phyloP scores from a whole-genome alignment of 2,888 invertebrate species.

The Campoletis raptor region DNA sequence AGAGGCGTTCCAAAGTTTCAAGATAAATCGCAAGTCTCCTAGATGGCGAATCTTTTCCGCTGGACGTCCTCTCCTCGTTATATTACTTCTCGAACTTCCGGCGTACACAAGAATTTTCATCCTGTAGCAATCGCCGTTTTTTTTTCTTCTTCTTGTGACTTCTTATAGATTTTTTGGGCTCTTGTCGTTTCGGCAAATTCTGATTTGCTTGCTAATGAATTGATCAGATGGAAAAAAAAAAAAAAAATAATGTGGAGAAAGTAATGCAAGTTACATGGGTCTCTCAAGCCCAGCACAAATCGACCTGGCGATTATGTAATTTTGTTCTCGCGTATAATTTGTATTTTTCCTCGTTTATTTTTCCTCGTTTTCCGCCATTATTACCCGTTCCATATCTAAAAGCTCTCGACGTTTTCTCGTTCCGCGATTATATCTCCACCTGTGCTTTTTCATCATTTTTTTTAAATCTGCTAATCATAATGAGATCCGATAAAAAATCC shows the following conservation, averaged over 20 bases:
- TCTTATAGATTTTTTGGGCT: neutral
- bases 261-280: neutral
- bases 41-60: slow-evolving; percentile 62
- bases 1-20: slow-evolving; percentile 73
- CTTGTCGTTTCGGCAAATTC: slow-evolving; percentile 40
- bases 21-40: slow-evolving; percentile 75
- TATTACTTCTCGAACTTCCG: slow-evolving; percentile 78
- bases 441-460: slow-evolving; percentile 20
- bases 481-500: slow-evolving; percentile 35
- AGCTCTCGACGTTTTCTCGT: slow-evolving; percentile 16
- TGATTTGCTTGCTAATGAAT: neutral
- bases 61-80: slow-evolving; percentile 74
- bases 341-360: neutral
- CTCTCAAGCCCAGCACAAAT: neutral
- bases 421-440: slow-evolving; percentile 36
- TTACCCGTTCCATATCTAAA: slow-evolving; percentile 26
- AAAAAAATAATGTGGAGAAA: neutral
- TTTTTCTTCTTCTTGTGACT: neutral
- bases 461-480: slow-evolving; percentile 27
- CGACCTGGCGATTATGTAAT: slow-evolving; percentile 10
- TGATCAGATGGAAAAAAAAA: neutral
- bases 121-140: slow-evolving; percentile 35
- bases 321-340: neutral
- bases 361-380: slow-evolving; percentile 10
- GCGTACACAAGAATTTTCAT: slow-evolving; percentile 35